Evolutionary conservation across 2,797 vertebrate species (phyloP), one percentile per base, ranked within the genome.

Genomic region (Buphagus erythrorhynchus): DNA sequence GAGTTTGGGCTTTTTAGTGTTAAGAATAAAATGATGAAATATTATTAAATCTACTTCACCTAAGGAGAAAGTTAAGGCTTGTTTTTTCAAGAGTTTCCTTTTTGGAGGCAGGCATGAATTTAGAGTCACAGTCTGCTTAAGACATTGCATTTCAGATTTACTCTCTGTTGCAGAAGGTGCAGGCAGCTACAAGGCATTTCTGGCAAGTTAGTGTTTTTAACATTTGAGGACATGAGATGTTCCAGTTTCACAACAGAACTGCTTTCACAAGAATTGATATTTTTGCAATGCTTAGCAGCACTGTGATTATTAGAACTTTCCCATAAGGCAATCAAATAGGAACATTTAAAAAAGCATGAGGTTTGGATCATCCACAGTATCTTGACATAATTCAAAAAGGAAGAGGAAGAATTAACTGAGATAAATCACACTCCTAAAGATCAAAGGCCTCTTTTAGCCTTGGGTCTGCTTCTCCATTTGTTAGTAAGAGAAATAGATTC

Each of bases 21-120:
- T 26, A 59, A 67, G n/a, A 80, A 67, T 67, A 86, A 86, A 78
- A 77, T 31, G 12, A 65, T 2, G 8, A 45, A 77, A 46, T 42
- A 73, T 25, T 77, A 54, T 43, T 49, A 86, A 6, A 73, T 54
- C 31, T 76, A 75, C 19, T 62, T 88, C 62, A 66, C 13, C 43
- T 68, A 82, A 72, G 42, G 43, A 83, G 26, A 93, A 91, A 87
- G 35, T 89, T 91, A 94, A 93, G 80, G 90, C 91, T 88, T 79
- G 31, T 86, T 80, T 93, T 35, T 45, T 16, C 26, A 36, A 45
- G 83, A 61, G 26, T 59, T 80, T 46, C 48, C 33, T 81, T 94
- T 85, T 26, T 11, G 14, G 83, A 90, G 45, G 54, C 36, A 93
- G 73, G 35, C 43, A 71, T 10, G 16, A 82, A 71, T 77, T 82